A percentile compares a stretch with the other conserved stretches of the same genome.
Evolutionary conservation across 2,888 invertebrate genomes (phyloP).

Genomic region (Invenusta paracnida): DNA sequence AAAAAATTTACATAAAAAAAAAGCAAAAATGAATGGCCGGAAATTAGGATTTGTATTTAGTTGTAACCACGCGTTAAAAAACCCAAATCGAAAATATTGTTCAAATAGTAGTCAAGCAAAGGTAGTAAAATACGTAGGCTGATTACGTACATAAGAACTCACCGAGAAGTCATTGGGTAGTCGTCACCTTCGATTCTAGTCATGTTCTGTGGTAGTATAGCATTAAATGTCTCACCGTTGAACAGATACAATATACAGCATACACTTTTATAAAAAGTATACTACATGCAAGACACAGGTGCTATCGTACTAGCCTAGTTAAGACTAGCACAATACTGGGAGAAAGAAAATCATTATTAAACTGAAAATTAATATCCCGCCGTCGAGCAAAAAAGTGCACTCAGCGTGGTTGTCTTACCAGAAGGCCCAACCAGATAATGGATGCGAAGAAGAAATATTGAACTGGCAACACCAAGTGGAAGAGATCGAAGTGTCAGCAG

Average conservation of each 20-base stretch:
- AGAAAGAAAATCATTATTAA: not conserved
- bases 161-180: not conserved
- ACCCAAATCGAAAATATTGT: not conserved
- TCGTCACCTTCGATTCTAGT: not conserved
- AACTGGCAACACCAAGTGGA: not conserved
- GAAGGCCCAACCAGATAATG: not conserved
- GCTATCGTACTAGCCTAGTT: too few relatives aligned
- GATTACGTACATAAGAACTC: not conserved
- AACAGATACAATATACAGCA: not conserved
- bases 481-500: not conserved
- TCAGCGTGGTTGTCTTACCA: conserved; percentile 29
- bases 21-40: too few relatives aligned
- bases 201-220: not conserved
- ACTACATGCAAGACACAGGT: not conserved
- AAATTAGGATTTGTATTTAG: too few relatives aligned
- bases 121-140: not conserved
- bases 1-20: too few relatives aligned
- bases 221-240: not conserved
- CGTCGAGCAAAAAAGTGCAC: conserved; percentile 19
- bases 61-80: too few relatives aligned
- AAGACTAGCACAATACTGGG: not conserved
- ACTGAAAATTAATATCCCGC: not conserved
- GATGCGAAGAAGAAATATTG: conserved; percentile 9
- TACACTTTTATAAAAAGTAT: not conserved
- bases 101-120: not conserved